A percentile compares a stretch with the other conserved stretches of the same genome.
These are phyloP conservation scores for Formica selysi DNA, from an alignment of 1,140 invertebrate species.

Conservation along the genomic window DNA sequence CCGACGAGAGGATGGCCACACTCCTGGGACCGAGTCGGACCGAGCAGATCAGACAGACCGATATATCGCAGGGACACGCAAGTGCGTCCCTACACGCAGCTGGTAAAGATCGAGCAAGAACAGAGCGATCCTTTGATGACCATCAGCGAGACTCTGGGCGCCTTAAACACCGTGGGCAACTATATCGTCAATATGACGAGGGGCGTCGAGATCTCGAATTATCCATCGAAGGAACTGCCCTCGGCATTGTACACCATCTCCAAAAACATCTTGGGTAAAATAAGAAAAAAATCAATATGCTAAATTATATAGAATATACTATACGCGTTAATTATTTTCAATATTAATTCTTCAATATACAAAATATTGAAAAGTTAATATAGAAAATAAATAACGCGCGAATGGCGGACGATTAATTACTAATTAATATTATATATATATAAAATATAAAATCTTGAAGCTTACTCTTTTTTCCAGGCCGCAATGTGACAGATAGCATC, in stretches of 20 bases:
- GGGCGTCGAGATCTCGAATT: constrained; percentile 84
- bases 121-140: constrained; percentile 83
- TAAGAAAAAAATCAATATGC: constrained; percentile 29
- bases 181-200: constrained; percentile 93
- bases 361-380: too few species aligned
- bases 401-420: too few species aligned
- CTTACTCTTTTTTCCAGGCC: constrained; percentile 66
- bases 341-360: too few species aligned
- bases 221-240: constrained; percentile 88
- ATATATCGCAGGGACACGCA: constrained; percentile 79
- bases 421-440: too few species aligned
- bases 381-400: too few species aligned
- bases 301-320: not conserved
- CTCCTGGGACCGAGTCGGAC: constrained; percentile 74
- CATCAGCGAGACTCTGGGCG: constrained; percentile 89
- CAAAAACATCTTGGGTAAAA: constrained; percentile 91
- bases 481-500: constrained; percentile 93
- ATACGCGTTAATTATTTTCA: not conserved
- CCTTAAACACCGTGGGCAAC: constrained; percentile 93
- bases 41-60: constrained; percentile 68
- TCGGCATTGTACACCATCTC: constrained; percentile 92
- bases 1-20: constrained; percentile 78
- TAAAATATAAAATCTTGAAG: not conserved
- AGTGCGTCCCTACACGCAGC: constrained; percentile 76
- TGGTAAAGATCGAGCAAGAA: constrained; percentile 72